Percentiles rank a stretch among this genome's conserved stretches.
Evolutionary conservation across 2,113 vertebrate genomes (phyloP).

Genomic region (cattle (Bos taurus)): DNA sequence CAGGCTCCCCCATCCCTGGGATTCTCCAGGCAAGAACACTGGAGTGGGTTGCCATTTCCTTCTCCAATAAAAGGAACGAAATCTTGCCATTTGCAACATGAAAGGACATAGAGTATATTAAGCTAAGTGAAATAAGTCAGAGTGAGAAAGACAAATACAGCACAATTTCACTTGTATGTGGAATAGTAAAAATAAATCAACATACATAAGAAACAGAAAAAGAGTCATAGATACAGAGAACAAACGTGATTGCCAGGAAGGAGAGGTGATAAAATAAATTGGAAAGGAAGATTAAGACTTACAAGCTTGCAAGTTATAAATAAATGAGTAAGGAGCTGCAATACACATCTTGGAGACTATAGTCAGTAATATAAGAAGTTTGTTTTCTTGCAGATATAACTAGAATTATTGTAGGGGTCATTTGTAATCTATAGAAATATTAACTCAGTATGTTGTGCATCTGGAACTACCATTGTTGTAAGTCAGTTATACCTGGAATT

Average conservation of each 20-base stretch:
- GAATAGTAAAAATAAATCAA: neutral
- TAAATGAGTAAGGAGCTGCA: neutral
- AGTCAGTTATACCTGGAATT: neutral
- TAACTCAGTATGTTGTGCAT: neutral
- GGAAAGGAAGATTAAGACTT: neutral
- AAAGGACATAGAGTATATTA: neutral
- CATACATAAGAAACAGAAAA: neutral
- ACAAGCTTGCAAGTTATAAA: neutral
- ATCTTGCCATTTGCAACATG: neutral
- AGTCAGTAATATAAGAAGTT: neutral
- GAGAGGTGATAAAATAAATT: neutral
- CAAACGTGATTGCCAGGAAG: accelerated
- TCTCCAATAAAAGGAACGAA: neutral
- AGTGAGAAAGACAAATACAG: neutral
- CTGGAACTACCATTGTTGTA: neutral
- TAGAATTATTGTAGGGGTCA: neutral
- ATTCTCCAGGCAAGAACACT: no score
- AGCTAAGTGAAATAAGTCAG: neutral
- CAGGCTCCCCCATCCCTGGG: no score
- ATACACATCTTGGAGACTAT: neutral
- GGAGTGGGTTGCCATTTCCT: no score
- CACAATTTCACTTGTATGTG: neutral
- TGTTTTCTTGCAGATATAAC: neutral
- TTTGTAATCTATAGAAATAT: neutral
- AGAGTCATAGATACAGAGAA: neutral